Base-by-base conservation (phyloP, 2,113 vertebrate genomes). In the Xenopus tropicalis region DNA sequence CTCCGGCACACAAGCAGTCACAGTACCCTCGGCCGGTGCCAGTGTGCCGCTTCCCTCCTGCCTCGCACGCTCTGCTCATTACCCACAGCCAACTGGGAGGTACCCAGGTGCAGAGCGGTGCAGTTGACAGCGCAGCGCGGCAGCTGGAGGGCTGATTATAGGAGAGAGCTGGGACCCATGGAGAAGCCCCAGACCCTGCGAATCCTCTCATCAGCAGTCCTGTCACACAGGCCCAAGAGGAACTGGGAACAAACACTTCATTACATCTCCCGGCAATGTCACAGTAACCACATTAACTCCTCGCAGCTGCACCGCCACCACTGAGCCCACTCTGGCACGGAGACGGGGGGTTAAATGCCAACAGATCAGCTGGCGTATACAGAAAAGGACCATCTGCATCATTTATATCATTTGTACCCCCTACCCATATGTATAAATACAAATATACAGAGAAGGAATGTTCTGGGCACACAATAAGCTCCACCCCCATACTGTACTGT, bases 81-180 rank as follows among this genome's bases (percentile, higher is more conserved):
- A 72, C 70, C 8, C 25, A n/a, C 11, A 21, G 70, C 70, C 70
- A 72, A 22, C 48, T 22, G 70, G 70, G 70, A 72, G 70, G 51
- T 72, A n/a, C 64, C 70, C 70, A 72, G 70, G 70, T 72, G 70
- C 70, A 64, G 70, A 43, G 44, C 20, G n/a, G 11, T 16, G 64
- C 14, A 20, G 52, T n/a, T 11, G 11, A 13, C 48, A 21, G 11
- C 43, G 13, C 64, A 66, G 42, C 20, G 61, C 61, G 20, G 61
- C 70, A 72, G 70, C 70, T 72, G 70, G 46, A 52, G 25, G n/a
- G 25, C 61, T 72, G 70, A 72, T 72, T 72, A 72, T 72, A 72
- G 70, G 58, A 44, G 59, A 11, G 70, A 63, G 70, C 29, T 71
- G 70, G 70, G 70, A 71, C 69, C 57, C 25, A 46, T 61, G 51